These are phyloP conservation scores for Papilio helenus DNA, from an alignment of 1,140 invertebrate genomes.

Conservation along the genomic window DNA sequence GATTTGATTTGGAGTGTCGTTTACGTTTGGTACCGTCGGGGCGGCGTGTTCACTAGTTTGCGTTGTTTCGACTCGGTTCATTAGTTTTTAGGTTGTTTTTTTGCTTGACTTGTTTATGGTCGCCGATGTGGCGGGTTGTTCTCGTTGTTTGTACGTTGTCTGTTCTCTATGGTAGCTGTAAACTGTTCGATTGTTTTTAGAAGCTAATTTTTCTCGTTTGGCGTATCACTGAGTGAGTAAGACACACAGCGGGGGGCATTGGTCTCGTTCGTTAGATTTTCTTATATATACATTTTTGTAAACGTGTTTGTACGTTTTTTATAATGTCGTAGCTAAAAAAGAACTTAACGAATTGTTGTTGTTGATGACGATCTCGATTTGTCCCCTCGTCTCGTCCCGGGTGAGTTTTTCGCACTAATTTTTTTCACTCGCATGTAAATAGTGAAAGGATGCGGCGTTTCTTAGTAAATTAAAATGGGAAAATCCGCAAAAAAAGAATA, in stretches of 20 bases:
- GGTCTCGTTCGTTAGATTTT: constrained; percentile 53
- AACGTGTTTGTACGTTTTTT: constrained; percentile 63
- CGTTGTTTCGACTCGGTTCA: constrained; percentile 42
- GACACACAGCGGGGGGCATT: constrained; percentile 63
- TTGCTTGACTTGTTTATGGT: constrained; percentile 61
- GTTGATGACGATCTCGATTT: constrained; percentile 58
- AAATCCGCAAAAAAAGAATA: constrained; percentile 66
- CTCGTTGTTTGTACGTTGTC: constrained; percentile 71
- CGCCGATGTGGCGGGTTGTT: constrained; percentile 60
- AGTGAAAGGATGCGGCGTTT: constrained; percentile 61
- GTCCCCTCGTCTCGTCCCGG: constrained; percentile 63
- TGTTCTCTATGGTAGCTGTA: constrained; percentile 64
- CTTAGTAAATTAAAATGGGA: constrained; percentile 60
- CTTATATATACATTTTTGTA: constrained; percentile 66
- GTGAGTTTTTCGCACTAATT: constrained; percentile 62
- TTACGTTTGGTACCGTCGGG: constrained; percentile 46
- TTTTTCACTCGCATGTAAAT: constrained; percentile 70
- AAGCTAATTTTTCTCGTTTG: constrained; percentile 69
- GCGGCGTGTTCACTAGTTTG: constrained; percentile 43
- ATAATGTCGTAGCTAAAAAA: constrained; percentile 54
- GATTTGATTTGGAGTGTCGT: constrained; percentile 50
- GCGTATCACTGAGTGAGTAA: constrained; percentile 69
- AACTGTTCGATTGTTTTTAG: constrained; percentile 66
- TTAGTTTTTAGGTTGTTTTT: constrained; percentile 71
- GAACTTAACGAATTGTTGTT: constrained; percentile 61